Conservation (phyloP, 2,113 vertebrate genomes). For the Anser brachyrhynchus region DNA sequence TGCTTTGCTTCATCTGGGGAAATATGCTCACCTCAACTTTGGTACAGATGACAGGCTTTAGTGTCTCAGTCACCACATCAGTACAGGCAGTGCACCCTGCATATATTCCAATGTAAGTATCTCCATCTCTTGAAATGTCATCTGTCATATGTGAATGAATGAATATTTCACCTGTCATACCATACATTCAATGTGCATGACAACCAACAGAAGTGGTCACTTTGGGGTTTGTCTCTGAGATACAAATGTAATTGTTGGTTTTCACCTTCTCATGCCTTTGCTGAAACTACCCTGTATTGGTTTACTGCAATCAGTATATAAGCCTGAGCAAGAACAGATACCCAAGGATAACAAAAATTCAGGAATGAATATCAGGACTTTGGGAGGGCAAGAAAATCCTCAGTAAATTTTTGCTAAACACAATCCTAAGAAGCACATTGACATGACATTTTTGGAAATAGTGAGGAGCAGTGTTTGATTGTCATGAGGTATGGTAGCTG, state of each 20-base stretch:
- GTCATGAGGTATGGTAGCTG: background rate
- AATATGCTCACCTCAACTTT: background rate
- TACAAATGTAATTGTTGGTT: background rate
- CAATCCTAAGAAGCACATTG: background rate
- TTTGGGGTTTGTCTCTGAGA: background rate
- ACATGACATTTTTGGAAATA: background rate
- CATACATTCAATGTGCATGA: background rate
- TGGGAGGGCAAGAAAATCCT: background rate
- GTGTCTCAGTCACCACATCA: fast-evolving
- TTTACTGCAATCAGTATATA: background rate
- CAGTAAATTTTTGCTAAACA: background rate
- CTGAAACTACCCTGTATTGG: background rate
- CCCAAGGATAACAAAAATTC: background rate
- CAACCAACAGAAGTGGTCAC: background rate
- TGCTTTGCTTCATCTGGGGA: background rate
- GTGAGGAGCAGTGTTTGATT: background rate
- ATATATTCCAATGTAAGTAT: background rate
- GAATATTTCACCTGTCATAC: background rate
- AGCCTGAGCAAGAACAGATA: background rate
- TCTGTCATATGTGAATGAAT: too few species aligned
- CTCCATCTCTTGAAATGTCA: background rate
- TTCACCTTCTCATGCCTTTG: background rate
- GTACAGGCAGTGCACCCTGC: background rate
- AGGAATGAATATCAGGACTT: background rate
- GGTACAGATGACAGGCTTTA: background rate